A percentile compares a stretch with the other conserved stretches of the same genome.
phyloP scores from a whole-genome alignment of 2,113 vertebrate genomes.

The Xiphophorus hellerii region DNA sequence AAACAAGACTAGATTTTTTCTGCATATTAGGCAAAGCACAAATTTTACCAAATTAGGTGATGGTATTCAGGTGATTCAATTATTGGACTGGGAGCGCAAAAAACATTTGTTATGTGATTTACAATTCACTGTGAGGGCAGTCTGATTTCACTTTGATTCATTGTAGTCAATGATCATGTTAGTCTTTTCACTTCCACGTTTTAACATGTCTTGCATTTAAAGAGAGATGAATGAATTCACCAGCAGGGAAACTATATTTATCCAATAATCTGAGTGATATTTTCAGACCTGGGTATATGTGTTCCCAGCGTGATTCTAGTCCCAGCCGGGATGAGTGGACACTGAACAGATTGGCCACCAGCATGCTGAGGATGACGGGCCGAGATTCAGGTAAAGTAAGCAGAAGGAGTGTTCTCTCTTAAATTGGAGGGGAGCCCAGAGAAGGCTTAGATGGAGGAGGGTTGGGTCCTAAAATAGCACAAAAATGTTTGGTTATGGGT shows the following conservation, averaged over 20 bases:
- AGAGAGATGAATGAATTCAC: slow-evolving; percentile 26
- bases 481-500: slow-evolving; percentile 40
- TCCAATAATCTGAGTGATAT: slow-evolving; percentile 31
- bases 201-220: slow-evolving; percentile 32
- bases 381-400: slow-evolving; percentile 63
- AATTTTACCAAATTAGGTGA: not conserved
- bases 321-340: slow-evolving; percentile 67
- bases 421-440: slow-evolving; percentile 55
- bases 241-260: slow-evolving; percentile 39
- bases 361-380: slow-evolving; percentile 67
- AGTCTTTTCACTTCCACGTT: slow-evolving; percentile 22
- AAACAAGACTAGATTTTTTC: not conserved
- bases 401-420: slow-evolving; percentile 51
- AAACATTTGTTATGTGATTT: not conserved
- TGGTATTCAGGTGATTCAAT: not conserved
- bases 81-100: not conserved
- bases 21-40: not conserved
- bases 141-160: not conserved
- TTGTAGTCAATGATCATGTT: slow-evolving; percentile 17
- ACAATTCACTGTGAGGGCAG: not conserved
- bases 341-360: slow-evolving; percentile 78
- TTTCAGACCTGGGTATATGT: slow-evolving; percentile 24
- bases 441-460: slow-evolving; percentile 39
- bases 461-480: slow-evolving; percentile 67
- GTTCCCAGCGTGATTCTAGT: slow-evolving; percentile 45